Evolutionary conservation across 2,113 vertebrate species (phyloP), one percentile per base, ranked within the genome.

Genomic region (Pomatorhinus ruficollis): DNA sequence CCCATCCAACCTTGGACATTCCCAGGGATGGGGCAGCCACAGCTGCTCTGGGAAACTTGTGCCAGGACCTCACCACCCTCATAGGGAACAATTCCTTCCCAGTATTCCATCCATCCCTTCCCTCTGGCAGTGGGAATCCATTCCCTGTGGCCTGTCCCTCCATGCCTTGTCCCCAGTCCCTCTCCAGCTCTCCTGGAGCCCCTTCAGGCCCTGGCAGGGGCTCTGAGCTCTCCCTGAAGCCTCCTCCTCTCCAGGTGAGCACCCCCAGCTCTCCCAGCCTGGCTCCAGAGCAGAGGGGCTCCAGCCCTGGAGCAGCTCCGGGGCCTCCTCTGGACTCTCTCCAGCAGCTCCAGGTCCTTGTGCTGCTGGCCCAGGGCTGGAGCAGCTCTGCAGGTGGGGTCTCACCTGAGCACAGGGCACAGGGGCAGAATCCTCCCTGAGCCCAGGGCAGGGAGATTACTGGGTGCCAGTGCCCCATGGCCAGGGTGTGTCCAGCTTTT

Each of bases 1-100:
- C 8, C 13, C 0, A 0, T 21, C 60, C 70, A 63, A 0, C 56
- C 40, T 40, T 39, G 57, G 49, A 0, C 24, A 21, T 9, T 40
- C 0, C 64, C 17, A 53, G 16, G 52, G 52, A 18, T 60, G 83
- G 18, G 45, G 18, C 63, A 69, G 53, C 33, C 72, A 15, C 31
- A 76, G 53, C 39, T 69, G 0, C 33, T 42, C 61, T 20, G 20
- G 59, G 22, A 4, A 54, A 2, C 19, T 12, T 49, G 35, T 30
- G 42, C 24, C 52, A 50, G 28, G 19, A 16, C 2, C 31, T 75
- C 0, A 0, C 2, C 61, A 42, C 14, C 5, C 52, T 42, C 31
- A 0, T 12, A 50, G 21, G 2, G 5, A 87, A 2, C 0, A 61
- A 47, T 79, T 61, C 18, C 39, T 30, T 2, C 56, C 39, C 28